Conservation (phyloP, 1,140 invertebrate species). For the Drosophila saltans region DNA sequence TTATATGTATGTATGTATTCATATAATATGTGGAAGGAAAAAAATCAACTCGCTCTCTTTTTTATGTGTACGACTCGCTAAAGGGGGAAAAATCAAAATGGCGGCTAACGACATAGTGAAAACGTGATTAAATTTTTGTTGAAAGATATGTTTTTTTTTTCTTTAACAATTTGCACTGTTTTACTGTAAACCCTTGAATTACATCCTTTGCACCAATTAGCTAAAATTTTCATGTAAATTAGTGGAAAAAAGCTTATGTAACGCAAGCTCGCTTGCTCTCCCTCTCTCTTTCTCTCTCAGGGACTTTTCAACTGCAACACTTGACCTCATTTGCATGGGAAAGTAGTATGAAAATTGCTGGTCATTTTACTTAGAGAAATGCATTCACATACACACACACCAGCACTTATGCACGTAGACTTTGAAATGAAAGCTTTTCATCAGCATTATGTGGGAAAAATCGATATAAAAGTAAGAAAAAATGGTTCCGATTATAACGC, state of each 20-base stretch:
- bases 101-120: constrained; percentile 61
- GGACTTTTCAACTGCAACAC: constrained; percentile 72
- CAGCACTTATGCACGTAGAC: constrained; percentile 4
- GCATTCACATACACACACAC: constrained; percentile 13
- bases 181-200: constrained; percentile 2
- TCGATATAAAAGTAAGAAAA: constrained; percentile 72
- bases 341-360: constrained; percentile 41
- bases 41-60: constrained; percentile 37
- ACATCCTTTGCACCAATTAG: constrained; percentile 24
- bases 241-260: constrained; percentile 69
- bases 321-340: constrained; percentile 78
- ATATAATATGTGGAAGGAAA: constrained; percentile 24
- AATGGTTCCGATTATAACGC: constrained; percentile 54
- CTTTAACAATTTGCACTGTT: constrained; percentile 10
- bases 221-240: constrained; percentile 42
- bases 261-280: constrained; percentile 45
- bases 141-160: constrained; percentile 22
- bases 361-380: constrained; percentile 47
- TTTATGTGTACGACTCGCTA: constrained; percentile 25
- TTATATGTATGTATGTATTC: constrained; percentile 21
- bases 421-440: constrained; percentile 60
- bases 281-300: constrained; percentile 6
- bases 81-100: constrained; percentile 74
- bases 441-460: constrained; percentile 55
- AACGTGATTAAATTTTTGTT: constrained; percentile 52